Base-by-base conservation (phyloP, 2,888 invertebrate genomes). In the Rhingia campestris region DNA sequence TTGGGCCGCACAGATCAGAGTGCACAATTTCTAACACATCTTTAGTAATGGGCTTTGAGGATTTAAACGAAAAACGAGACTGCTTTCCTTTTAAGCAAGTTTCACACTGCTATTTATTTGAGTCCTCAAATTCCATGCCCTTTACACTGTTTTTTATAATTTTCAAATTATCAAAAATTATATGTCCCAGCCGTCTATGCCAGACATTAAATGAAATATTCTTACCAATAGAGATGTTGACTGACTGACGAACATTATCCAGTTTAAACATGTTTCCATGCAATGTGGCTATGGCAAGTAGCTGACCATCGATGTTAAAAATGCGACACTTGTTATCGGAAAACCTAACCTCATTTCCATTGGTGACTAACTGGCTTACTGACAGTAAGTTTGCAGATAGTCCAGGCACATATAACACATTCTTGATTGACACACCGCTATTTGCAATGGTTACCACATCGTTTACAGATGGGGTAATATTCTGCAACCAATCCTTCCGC, bases 301-400 rank as follows among this genome's bases (percentile, higher is more conserved):
- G 63, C 30, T 58, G 37, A 5, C 66, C 49, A 10, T 75, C 32
- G 30, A 63, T 14, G 39, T 86, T 35, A 32, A 64, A 75, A 22
- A 86, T 86, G 56, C 67, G 14, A 39, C 86, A 87, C 0, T 6
- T 45, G 22, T 86, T 49, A 5, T 53, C 49, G 66, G 86, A 63
- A 76, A 87, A 87, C 39, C 9, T 10, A 14, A 86, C 64, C 79
- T 43, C 82, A 5, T 86, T 82, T 4, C 85, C 76, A 22, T 58
- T 69, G 51, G 54, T 59, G 1, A 64, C 58, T 22, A 82, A 58
- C 35, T 86, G 75, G 14, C 75, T 39, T 6, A 82, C 81, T 9
- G 84, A 84, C 4, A 84, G 43, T 37, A 82, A 61, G 56, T 77
- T 81, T 22, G 76, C 54, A 6, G 58, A 64, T 14, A 72, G 53